These are phyloP conservation scores for Macrophya annulata DNA, from an alignment of 2,888 invertebrate species.

Conservation along the genomic window DNA sequence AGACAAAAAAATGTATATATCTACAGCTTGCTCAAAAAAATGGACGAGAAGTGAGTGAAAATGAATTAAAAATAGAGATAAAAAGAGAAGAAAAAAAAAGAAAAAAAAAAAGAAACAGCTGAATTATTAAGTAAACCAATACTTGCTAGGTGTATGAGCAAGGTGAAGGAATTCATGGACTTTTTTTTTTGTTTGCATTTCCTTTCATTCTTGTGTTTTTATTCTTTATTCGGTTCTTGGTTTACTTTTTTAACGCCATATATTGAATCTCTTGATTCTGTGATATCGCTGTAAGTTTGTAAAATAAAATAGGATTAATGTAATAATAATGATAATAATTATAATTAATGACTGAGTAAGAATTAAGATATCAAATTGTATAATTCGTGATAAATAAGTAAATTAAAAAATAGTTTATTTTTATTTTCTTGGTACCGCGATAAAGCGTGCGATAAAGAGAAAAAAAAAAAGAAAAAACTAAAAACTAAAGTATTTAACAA, in stretches of 20 bases:
- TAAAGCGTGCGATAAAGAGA: background rate
- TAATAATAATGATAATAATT: background rate
- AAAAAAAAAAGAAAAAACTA: no score
- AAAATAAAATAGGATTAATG: background rate
- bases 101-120: background rate
- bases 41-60: background rate
- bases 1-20: background rate
- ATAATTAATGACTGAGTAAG: conserved; percentile 27
- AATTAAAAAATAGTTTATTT: background rate
- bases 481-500: background rate
- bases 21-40: background rate
- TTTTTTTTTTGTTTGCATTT: background rate
- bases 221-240: background rate
- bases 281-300: background rate
- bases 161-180: conserved; percentile 7
- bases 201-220: background rate
- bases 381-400: background rate
- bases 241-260: background rate
- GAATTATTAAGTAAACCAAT: background rate
- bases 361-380: background rate
- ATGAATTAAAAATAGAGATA: background rate
- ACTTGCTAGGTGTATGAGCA: background rate
- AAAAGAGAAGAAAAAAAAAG: background rate
- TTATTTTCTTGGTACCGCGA: background rate
- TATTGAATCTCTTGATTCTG: conserved; percentile 2